Base-by-base conservation (phyloP, 1,140 invertebrate species). In the Drosophila truncata region DNA sequence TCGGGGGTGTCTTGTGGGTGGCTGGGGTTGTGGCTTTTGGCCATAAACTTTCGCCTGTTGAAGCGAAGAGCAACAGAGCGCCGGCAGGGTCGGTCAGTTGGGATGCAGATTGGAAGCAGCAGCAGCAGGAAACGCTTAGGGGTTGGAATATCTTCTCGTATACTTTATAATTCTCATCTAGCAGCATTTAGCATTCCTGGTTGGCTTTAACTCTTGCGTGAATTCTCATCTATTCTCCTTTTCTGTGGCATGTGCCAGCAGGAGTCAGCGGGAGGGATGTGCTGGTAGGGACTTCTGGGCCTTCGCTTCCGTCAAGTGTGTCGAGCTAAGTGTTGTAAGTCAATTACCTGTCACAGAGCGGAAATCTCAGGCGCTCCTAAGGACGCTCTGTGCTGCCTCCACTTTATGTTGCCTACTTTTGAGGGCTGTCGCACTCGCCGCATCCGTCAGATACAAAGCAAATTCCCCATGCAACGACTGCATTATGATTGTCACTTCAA, bases 401-500 rank as follows among this genome's bases (percentile, higher is more conserved):
- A 41, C 18, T 62, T 44, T 59, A 20, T n/a, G 42, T 16, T 63
- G 58, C 46, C 57, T 49, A 39, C 58, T 62, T 62, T 46, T 25
- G 37, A 25, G 58, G 58, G 46, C 72, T 57, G 58, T 42, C 59
- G 31, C 54, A 54, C 39, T 52, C 49, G 27, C 33, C 47, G 10
- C 59, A 33, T 55, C 62, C 57, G 58, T 33, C 44, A 70, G 73
- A 49, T 47, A 74, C 59, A 65, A 76, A 59, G 77, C 57, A 63
- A 77, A 86, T 67, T 86, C 70, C 79, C 83, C 54, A 55, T 77
- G 47, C 31, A 69, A 77, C 75, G 82, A 72, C 84, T 84, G 84
- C 84, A 90, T 90, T 87, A 87, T 87, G 84, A 88, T 84, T 87
- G 80, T 87, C 84, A 87, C 85, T 87, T 87, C 80, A 90, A 78